Evolutionary conservation across 2,888 invertebrate genomes (phyloP), one percentile per base, ranked within the genome.

Genomic region (Agrilus cyanescens): DNA sequence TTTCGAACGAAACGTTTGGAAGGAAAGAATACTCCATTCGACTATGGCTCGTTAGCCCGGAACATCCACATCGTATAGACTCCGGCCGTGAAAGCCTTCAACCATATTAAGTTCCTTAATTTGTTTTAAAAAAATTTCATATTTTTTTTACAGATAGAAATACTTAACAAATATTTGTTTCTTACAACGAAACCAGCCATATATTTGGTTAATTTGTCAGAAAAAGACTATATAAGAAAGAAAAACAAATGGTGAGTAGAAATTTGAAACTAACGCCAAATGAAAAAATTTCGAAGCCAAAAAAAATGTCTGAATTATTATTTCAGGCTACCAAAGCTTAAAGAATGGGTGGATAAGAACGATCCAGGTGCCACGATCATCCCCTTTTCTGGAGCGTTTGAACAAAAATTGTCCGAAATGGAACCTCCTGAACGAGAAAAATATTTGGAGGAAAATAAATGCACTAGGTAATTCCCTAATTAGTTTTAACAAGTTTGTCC

Each of bases 341-440:
- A 98, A 66, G 95, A 95, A 65, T 98, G 95, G 95, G 87, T 99
- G 52, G 96, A 98, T 66, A 86, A 86, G 61, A 82, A 96, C 62
- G 98, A 99, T 63, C 86, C 94, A 0, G 96, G 96, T 2, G 82
- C 95, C 0, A 73, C 81, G 3, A 79, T 97, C 32, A 94, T 99
- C 51, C 97, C 97, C 1, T 97, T 98, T 71, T 96, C 95, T 13
- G 97, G 96, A 0, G 82, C 74, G 12, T 82, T 95, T 57, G 98
- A 99, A 68, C 75, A 77, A 45, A 85, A 86, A 67, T 64, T 96
- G 15, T 59, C 82, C 35, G 94, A 97, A 52, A 86, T 94, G 80
- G 83, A 85, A 8, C 67, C 74, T 8, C 81, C 80, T 1, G 72
- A 74, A 16, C 75, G 75, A 46, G 78, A 81, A 50, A 81, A 80